A percentile compares a stretch with the other conserved stretches of the same genome.
Evolutionary conservation across 2,888 invertebrate genomes (phyloP).

Genomic region (Melolontha melolontha): DNA sequence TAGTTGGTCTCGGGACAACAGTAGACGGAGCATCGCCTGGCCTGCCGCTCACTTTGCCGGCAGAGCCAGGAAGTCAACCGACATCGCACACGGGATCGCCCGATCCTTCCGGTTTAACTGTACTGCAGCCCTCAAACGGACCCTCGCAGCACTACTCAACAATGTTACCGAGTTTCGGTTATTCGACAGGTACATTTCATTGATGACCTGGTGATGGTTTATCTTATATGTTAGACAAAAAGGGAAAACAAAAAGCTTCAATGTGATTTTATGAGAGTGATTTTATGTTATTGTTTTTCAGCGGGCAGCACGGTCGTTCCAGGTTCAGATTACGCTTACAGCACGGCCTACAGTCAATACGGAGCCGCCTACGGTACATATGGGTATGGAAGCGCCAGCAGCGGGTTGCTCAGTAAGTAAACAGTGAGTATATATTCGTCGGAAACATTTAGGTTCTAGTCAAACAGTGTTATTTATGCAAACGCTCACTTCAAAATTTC

Average conservation of each 20-base stretch:
- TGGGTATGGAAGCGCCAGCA: conserved; percentile 74
- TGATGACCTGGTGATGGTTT: conserved; percentile 8
- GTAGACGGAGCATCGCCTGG: conserved; percentile 67
- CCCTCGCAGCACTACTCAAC: conserved; percentile 71
- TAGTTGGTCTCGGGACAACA: conserved; percentile 62
- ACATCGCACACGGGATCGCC: conserved; percentile 68
- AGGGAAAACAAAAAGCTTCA: background rate
- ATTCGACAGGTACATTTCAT: conserved; percentile 70
- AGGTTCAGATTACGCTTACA: conserved; percentile 77
- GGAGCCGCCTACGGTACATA: conserved; percentile 77
- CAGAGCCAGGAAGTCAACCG: conserved; percentile 63
- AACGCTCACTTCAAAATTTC: background rate
- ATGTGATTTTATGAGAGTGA: background rate
- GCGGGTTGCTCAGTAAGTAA: conserved; percentile 79
- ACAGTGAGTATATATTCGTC: conserved; percentile 71
- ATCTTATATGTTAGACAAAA: background rate
- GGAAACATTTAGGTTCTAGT: conserved; percentile 30
- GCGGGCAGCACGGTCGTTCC: conserved; percentile 74
- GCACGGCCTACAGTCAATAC: conserved; percentile 81
- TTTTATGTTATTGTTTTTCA: conserved; percentile 58
- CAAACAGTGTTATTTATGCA: background rate
- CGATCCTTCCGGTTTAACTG: conserved; percentile 65
- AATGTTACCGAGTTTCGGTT: conserved; percentile 78
- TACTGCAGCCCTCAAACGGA: conserved; percentile 73
- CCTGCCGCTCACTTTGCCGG: conserved; percentile 64